Evolutionary conservation across 2,888 invertebrate genomes (phyloP), one percentile per base, ranked within the genome.

Genomic region (Carcina quercana): DNA sequence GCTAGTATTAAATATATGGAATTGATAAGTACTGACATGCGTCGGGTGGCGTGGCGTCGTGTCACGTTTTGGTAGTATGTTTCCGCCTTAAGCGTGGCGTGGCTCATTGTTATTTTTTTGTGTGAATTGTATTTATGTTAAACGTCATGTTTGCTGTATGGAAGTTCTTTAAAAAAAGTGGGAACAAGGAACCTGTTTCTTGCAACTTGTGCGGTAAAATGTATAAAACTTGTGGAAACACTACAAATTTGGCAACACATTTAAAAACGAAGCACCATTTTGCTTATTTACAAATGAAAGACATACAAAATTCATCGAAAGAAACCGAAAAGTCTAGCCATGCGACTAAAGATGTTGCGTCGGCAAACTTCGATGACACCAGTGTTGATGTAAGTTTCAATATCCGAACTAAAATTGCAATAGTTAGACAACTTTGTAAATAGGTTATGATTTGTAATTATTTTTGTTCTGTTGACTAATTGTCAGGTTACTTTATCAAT

Each of bases 191-290:
- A 22, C 22, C 22, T 22, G 22, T 40, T 42, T 38, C 40, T 15
- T 45, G 45, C 35, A 40, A 43, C 31, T 33, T 43, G 38, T 45
- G 45, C 31, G 42, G 37, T 26, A 45, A 45, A 41, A 43, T 22
- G 22, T 44, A 44, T 30, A 42, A 44, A 36, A 40, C 35, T 13
- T 31, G 42, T 30, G 44, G 44, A 22, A 45, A 45, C 22, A 41
- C 42, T 14, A 33, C 42, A 20, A 42, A 42, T 42, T 42, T 37
- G 28, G 37, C 35, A 19, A 28, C 39, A 39, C 40, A 41, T 33
- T 35, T 45, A 25, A 33, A 36, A 45, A 38, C 21, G 14, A 43
- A 45, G 40, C 40, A 45, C 22, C 27, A 43, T 15, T 19, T 33
- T 40, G 42, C 39, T 14, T 35, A 35, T 35, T 28, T 30, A 22